Base-by-base conservation (phyloP, 2,888 invertebrate species). In the Encarsia formosa region DNA sequence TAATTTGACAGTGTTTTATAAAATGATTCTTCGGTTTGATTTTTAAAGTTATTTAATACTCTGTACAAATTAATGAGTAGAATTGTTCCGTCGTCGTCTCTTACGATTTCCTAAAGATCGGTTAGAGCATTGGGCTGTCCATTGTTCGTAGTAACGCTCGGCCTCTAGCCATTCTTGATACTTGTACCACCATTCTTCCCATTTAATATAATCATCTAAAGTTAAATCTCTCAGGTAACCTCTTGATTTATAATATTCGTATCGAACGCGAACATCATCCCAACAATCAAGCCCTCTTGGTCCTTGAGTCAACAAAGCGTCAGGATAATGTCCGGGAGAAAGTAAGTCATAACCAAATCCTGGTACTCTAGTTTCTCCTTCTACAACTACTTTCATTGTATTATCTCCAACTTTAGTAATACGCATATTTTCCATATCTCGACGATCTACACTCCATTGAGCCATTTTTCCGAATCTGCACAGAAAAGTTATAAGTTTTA, bases 131-230 rank as follows among this genome's bases (percentile, higher is more conserved):
- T 68, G 64, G 1, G 69, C 64, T 24, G 72, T 79, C 86, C 86
- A 87, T 41, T 85, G 83, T 68, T 86, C 86, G 71, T 86, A 87
- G 24, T 85, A 86, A 37, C 87, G 79, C 70, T 87, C 87, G n/a
- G 85, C 81, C 60, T 91, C 90, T 64, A 91, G 73, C 91, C 91
- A 92, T 73, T 91, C 91, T 71, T 91, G 90, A 71, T 92, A 92
- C 64, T 87, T 86, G 77, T 91, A 91, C 91, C 91, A 92, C 92
- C 92, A 92, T 71, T 91, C 91, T 75, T 92, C 92, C 91, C 92
- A 92, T 73, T 91, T 91, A 56, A 91, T 83, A 70, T 91, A 92
- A 73, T 92, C 91, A 63, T 90, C 83, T 24, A 88, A 77, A 0
- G 84, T 80, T 20, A 88, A 77, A 75, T 91, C 91, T 57, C 91